Evolutionary conservation across 2,797 vertebrate species (phyloP), one percentile per base, ranked within the genome.

Genomic region (Phoeniculus purpureus): DNA sequence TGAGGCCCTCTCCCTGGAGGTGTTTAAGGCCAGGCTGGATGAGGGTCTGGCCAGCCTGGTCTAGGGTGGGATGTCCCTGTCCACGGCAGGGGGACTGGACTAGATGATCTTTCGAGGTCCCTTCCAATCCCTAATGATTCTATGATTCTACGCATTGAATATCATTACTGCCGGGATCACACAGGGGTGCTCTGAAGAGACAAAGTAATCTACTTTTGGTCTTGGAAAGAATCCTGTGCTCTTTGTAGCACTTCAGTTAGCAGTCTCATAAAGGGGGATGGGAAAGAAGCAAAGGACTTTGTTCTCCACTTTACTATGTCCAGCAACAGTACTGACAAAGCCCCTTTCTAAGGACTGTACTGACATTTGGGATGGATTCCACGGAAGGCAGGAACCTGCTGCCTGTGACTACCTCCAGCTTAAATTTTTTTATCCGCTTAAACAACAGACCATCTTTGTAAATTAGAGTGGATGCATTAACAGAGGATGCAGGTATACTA

Each of bases 191-290:
- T 87, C 37, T 62, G 45, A 85, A 72, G 29, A 60, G 25, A 45
- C 19, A 40, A 17, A 73, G 25, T 40, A 4, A 12, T 48, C 62
- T 75, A 58, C 55, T 71, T 92, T 61, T 51, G 13, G 61, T 78
- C 56, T 92, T 85, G 29, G 52, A 89, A 85, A 45, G 23, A 78
- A 81, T 50, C 37, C 40, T 48, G 60, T 27, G 25, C 31, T 92
- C 68, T 87, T 43, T 80, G 40, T 32, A 91, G 55, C 26, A 47
- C 54, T 74, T 91, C 32, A 40, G 1, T 37, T 82, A 65, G 71
- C 32, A 83, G 51, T n/a, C 31, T 78, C n/a, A 25, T 73, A 8
- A 5, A 26, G 25, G 5, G 10, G 16, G 73, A 43, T 19, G 66
- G 6, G 13, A 61, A 64, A 81, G 75, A 15, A 77, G 68, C 19